phyloP scores from a whole-genome alignment of 1,140 invertebrate genomes.

The Psilanteris sp. region DNA sequence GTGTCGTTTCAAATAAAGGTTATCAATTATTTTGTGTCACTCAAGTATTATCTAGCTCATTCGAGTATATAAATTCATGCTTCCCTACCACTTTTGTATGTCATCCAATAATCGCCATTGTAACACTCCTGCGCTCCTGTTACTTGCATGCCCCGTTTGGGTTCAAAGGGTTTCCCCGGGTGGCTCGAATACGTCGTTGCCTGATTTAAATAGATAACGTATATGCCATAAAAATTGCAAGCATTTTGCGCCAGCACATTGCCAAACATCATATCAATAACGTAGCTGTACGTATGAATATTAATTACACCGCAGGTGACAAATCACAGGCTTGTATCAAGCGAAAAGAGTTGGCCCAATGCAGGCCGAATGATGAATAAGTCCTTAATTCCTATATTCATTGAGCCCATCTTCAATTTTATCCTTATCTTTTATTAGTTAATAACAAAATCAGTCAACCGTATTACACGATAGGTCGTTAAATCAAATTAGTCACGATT shows the following conservation, averaged over 20 bases:
- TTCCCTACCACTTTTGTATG: conserved; percentile 79
- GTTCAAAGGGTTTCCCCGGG: conserved; percentile 69
- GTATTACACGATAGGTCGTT: too few relatives aligned
- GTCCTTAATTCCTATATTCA: conserved; percentile 59
- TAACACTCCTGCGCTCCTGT: conserved; percentile 69
- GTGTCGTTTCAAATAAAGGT: background rate
- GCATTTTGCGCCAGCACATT: background rate
- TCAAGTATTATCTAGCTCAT: background rate
- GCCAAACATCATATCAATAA: conserved; percentile 47
- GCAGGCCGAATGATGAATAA: conserved; percentile 60
- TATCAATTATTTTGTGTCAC: conserved; percentile 14
- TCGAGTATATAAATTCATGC: conserved; percentile 69
- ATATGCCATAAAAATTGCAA: background rate
- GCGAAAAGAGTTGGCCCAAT: conserved; percentile 67
- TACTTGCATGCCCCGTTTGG: conserved; percentile 68
- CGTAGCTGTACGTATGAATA: conserved; percentile 72
- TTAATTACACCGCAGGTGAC: conserved; percentile 79
- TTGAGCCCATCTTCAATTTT: conserved; percentile 26
- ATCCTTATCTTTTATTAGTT: background rate
- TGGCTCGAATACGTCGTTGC: conserved; percentile 4
- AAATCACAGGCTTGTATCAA: conserved; percentile 72
- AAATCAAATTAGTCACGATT: too few relatives aligned
- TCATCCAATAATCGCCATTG: conserved; percentile 75
- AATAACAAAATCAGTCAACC: background rate
- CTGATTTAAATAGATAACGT: conserved; percentile 16